Base-by-base conservation (phyloP, 2,888 invertebrate genomes). In the Drosophila greeni region DNA sequence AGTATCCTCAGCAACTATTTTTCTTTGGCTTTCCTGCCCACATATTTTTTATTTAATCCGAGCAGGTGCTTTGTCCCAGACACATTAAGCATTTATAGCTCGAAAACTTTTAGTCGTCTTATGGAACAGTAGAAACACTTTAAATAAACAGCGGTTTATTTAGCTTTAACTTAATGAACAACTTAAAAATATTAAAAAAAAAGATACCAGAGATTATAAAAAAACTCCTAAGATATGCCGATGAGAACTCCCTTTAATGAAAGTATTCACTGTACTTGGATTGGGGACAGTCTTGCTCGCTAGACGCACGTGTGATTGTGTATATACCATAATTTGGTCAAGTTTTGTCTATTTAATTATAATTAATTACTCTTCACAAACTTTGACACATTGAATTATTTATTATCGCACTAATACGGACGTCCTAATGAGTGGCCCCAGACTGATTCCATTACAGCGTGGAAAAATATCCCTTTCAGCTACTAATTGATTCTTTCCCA, bases 351-450 rank as follows among this genome's bases (percentile, higher is more conserved):
- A 65, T 66, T 53, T 82, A 79, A 80, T 72, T 76, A 82, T 82
- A 82, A 85, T 82, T 82, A 82, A 82, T 85, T 82, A 85, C 80
- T 70, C 68, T 74, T 72, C 45, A 66, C 59, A 76, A 85, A 82
- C 59, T 82, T 84, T 82, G 84, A 85, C 81, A 84, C 68, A 84
- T 84, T 84, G 82, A 82, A 85, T 82, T 82, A 82, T 84, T 82
- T 82, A 85, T 85, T 85, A 85, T 72, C 72, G 70, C 29, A 33
- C 24, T 34, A 61, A 47, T 60, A 55, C 9, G 42, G 34, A 12
- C 34, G 59, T 34, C 62, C 42, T 56, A 68, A 66, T 74, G 64
- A 73, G 43, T 51, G 48, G 9, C 52, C 33, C 23, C 40, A 51
- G 48, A 37, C 45, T 16, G 26, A 48, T n/a, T n/a, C n/a, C 18